Evolutionary conservation across 2,888 invertebrate species (phyloP), one percentile per base, ranked within the genome.

Genomic region (Eilema caniola): DNA sequence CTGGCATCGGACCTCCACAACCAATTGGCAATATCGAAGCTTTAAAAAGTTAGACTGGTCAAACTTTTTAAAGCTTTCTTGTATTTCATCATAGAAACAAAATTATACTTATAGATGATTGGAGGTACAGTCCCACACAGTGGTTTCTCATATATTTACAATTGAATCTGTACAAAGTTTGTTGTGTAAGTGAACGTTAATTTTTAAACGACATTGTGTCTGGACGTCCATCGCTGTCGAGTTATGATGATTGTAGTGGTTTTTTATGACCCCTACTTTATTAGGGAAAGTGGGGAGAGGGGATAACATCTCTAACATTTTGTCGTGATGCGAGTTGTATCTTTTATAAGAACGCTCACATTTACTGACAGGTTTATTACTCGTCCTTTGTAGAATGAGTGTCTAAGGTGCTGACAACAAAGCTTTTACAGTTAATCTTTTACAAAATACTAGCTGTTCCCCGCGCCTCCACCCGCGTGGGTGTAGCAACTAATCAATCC

Each of bases 191-290:
- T 78, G 70, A 77, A 80, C 86, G 85, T 93, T 90, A 92, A 94
- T 93, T 91, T 93, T 93, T 92, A 88, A 93, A 86, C 72, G 88
- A 80, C 83, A 80, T 83, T 86, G 85, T 86, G 85, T 78, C 75
- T 69, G 73, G 76, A 71, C 78, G 87, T 86, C 89, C 89, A 81
- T 84, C 83, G 82, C 80, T 73, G 79, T 78, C 85, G 82, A 87
- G 91, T 94, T 95, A 95, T 93, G 91, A 93, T 94, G 94, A 95
- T 94, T 94, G 93, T 93, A 94, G 94, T 94, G 94, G 88, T 86
- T 90, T 92, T 94, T 93, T 95, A 94, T 88, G 91, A 88, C 84
- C 82, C 74, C 83, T 89, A 89, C 88, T 94, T 93, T 92, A 93
- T 93, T 93, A 91, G 88, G 87, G 88, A 90, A 92, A 93, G 91